Base-by-base conservation (phyloP, 2,797 vertebrate genomes). In the Lemur catta region DNA sequence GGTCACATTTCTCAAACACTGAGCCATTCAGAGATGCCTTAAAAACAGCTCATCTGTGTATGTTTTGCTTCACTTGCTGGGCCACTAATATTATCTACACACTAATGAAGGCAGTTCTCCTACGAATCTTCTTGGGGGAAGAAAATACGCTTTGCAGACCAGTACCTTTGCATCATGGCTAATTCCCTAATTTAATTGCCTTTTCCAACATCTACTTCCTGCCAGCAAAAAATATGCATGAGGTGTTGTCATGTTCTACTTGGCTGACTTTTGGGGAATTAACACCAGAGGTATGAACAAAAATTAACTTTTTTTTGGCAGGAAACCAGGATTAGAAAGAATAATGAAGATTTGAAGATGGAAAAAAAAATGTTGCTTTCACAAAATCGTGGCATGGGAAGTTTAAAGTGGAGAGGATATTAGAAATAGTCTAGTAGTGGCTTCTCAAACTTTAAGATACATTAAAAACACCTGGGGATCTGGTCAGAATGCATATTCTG, bases 131-230 rank as follows among this genome's bases (percentile, higher is more conserved):
- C 72, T 28, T 46, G 63, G 78, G 78, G 78, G 63, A 94, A 91
- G 91, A 88, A 97, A 94, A 95, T 79, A 81, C 9, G 76, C 86
- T 96, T 94, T 74, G 76, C 71, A 91, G 89, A 63, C 87, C 90
- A 84, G 75, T 89, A 96, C 91, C 87, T 95, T 84, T 57, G 87
- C 84, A 94, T 90, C 43, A 59, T 33, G 87, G 89, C 87, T 94
- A 93, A 97, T 92, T 94, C 95, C 75, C 20, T 96, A 89, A 95
- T 97, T 96, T 97, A 97, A 96, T 94, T 98, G 97, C 86, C 90
- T 94, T 96, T 95, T 94, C 65, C 55, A 84, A 87, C 76, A 96
- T 93, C 91, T 93, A 94, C 78, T 94, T 95, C 94, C 78, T 95
- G 74, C 93, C 96, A 97, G 89, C 59, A 63, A 90, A 78, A 96